Evolutionary conservation across 2,797 vertebrate species (phyloP), one percentile per base, ranked within the genome.

Genomic region (Amblyraja radiata): DNA sequence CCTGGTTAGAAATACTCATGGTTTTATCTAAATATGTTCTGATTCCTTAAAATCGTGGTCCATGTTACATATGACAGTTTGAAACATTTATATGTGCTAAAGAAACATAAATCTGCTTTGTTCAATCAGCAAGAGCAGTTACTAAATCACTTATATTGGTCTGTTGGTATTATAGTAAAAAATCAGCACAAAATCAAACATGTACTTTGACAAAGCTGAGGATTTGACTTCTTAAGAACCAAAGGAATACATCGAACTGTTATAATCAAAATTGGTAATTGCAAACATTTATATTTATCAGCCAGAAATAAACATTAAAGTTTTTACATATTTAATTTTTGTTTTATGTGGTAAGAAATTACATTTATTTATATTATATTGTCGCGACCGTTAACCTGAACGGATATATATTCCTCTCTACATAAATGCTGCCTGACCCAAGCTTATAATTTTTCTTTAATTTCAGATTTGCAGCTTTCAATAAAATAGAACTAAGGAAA

Each of bases 231-330:
- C 76, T 28, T 7, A 28, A 77, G 23, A 9, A 77, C 74, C 74
- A 78, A n/a, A 78, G n/a, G n/a, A 32, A 10, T 78, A 32, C 76
- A 78, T 68, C 16, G 65, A 68, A 78, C 76, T n/a, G 11, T 78
- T 32, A 32, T 11, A 7, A n/a, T 78, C 74, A 28, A 7, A 16
- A 32, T 77, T 58, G 80, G 14, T 81, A 23, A 46, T 81, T 81
- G 28, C 76, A 77, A n/a, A n/a, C 28, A 10, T 77, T 77, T 28
- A 77, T 28, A 77, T 28, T 77, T 77, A 77, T n/a, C 28, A 77
- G n/a, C 76, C n/a, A 77, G 76, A 77, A 77, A 77, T 77, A 77
- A 77, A 77, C 76, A n/a, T n/a, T 77, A 77, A n/a, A n/a, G 10
- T n/a, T 32, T 78, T 11, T 78, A 32, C n/a, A 78, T 28, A 78